Evolutionary conservation across 2,888 invertebrate genomes (phyloP), one percentile per base, ranked within the genome.

Genomic region (Netelia virgata): DNA sequence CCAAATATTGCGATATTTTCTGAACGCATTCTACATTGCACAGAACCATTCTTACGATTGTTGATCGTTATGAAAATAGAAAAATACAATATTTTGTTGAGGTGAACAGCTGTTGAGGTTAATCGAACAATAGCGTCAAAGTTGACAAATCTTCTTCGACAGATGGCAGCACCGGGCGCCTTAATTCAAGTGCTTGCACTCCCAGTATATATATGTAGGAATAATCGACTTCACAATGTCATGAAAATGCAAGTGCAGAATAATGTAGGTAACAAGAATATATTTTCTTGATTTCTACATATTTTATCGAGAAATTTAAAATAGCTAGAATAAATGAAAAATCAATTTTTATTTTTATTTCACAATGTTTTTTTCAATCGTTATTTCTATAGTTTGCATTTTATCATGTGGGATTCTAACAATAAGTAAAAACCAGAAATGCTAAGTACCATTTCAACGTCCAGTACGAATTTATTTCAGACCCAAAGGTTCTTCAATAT

Each of bases 1-100:
- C 90, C 18, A 93, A 84, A 82, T 92, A 93, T 73, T 90, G 86
- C 1, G 91, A 90, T 85, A 93, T 90, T 84, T 86, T 92, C 63
- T 91, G 79, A 6, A 93, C 84, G 70, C 93, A 93, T 75, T 92
- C 90, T 0, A 92, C 85, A 74, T 90, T 89, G 70, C 93, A 93
- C 55, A 93, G 82, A 82, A 93, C 93, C 93, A 93, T 92, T 87
- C 76, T 87, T 79, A 28, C 28, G 28, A 28, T 68, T 53, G 23
- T 68, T n/a, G 1, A 8, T 3, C 8, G 47, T 53, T 50, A 23
- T 23, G n/a, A 20, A 18, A 50, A 18, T 28, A 10, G 43, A 47
- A 47, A 47, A 47, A 14, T 3, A 47, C 47, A 11, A 47, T 47
- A 47, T n/a, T 2, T n/a, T 20, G 47, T n/a, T 50, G 11, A 8